Conservation (phyloP, 1,140 invertebrate genomes). For the Eubasilissa regina region DNA sequence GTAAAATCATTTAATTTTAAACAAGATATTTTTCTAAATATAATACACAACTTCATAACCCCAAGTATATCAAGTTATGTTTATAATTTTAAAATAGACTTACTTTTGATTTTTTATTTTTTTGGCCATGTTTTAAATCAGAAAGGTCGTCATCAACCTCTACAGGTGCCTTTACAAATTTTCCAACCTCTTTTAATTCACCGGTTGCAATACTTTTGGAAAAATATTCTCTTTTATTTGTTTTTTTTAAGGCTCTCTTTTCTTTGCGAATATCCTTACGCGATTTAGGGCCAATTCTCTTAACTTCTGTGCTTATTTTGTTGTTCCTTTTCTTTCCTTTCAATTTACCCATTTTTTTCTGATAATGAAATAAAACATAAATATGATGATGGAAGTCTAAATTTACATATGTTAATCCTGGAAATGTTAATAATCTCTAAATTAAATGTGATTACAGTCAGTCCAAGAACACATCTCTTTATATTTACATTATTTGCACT, state of each 20-base stretch:
- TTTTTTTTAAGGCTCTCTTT: slow-evolving; percentile 72
- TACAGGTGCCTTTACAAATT: slow-evolving; percentile 61
- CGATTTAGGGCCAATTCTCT: slow-evolving; percentile 59
- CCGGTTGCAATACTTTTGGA: slow-evolving; percentile 62
- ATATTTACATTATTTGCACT: no score
- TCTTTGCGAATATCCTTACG: slow-evolving; percentile 78
- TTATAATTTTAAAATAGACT: no score
- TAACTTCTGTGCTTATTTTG: slow-evolving; percentile 37
- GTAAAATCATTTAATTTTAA: no score
- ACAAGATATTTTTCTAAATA: no score
- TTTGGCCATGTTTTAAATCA: not conserved
- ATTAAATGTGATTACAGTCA: no score
- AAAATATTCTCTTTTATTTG: slow-evolving; percentile 70
- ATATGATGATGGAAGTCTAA: not conserved
- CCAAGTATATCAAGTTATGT: no score
- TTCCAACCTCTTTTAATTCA: slow-evolving; percentile 45
- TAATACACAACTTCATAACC: no score
- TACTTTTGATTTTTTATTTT: no score
- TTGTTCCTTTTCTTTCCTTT: slow-evolving; percentile 41
- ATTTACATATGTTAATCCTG: not conserved
- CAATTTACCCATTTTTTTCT: slow-evolving; percentile 41
- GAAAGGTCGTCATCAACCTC: slow-evolving; percentile 59
- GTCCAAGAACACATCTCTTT: no score
- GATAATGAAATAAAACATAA: not conserved
- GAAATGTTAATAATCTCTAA: no score